A percentile compares a stretch with the other conserved stretches of the same genome.
Conservation (phyloP, 2,888 invertebrate genomes). For the Keiferia lycopersicella region DNA sequence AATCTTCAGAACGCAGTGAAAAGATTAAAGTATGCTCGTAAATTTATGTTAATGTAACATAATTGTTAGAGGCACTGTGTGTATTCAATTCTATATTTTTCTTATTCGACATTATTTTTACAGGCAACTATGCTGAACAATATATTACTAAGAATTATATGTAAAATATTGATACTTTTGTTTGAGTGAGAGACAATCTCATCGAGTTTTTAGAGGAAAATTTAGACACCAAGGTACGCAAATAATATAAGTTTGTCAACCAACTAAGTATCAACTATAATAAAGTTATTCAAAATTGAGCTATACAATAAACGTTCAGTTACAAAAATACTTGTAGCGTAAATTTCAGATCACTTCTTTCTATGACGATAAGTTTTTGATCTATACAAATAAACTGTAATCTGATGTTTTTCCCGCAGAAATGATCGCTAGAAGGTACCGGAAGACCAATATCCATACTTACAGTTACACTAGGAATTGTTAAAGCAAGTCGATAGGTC, state of each 20-base stretch:
- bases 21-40: slow-evolving; percentile 72
- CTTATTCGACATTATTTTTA: slow-evolving; percentile 66
- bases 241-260: slow-evolving; percentile 17
- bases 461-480: slow-evolving; percentile 24
- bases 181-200: slow-evolving; percentile 29
- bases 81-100: slow-evolving; percentile 72
- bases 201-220: neutral
- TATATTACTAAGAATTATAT: slow-evolving; percentile 51
- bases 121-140: slow-evolving; percentile 59
- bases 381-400: slow-evolving; percentile 8
- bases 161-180: slow-evolving; percentile 42
- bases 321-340: slow-evolving; percentile 79
- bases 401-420: slow-evolving; percentile 12
- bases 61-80: slow-evolving; percentile 82
- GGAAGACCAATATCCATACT: slow-evolving; percentile 22
- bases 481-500: slow-evolving; percentile 34
- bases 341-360: slow-evolving; percentile 77
- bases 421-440: slow-evolving; percentile 8
- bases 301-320: slow-evolving; percentile 75
- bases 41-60: slow-evolving; percentile 82
- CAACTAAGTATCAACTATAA: slow-evolving; percentile 33
- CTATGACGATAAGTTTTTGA: slow-evolving; percentile 18
- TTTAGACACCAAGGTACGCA: neutral
- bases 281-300: slow-evolving; percentile 72
- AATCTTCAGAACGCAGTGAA: slow-evolving; percentile 54